phyloP scores from a whole-genome alignment of 1,140 invertebrate genomes.

The Bombus balteatus region DNA sequence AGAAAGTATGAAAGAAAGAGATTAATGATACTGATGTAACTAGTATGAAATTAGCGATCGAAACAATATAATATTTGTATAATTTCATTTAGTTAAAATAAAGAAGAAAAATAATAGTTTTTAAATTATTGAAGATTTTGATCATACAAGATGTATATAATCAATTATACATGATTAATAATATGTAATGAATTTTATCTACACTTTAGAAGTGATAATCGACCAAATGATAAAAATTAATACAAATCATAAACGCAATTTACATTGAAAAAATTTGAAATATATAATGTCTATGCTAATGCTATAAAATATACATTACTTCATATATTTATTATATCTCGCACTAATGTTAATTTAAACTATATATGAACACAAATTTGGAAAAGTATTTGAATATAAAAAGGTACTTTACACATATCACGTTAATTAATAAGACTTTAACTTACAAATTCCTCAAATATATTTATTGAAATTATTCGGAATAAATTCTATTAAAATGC shows the following conservation, averaged over 20 bases:
- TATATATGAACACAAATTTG: conserved; percentile 28
- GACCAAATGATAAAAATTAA: conserved; percentile 8
- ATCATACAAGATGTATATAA: conserved; percentile 28
- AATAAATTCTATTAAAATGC: conserved; percentile 24
- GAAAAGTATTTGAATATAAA: conserved; percentile 21
- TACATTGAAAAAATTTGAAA: background rate
- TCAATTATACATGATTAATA: background rate
- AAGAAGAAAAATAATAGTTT: background rate
- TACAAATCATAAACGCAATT: conserved; percentile 3
- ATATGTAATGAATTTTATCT: conserved; percentile 4
- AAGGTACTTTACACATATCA: conserved; percentile 11
- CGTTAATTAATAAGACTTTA: conserved; percentile 25
- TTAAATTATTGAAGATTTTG: conserved; percentile 18
- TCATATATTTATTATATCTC: background rate
- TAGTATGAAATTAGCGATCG: background rate
- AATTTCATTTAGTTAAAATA: background rate
- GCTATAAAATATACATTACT: conserved; percentile 13
- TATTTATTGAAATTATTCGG: conserved; percentile 24
- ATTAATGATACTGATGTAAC: background rate
- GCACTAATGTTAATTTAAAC: background rate
- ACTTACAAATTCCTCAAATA: conserved; percentile 17
- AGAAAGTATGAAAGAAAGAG: background rate
- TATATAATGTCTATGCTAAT: background rate
- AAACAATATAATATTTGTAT: background rate
- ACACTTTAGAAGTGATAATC: conserved; percentile 6